These are phyloP conservation scores for Dasypolia templi DNA, from an alignment of 2,888 invertebrate genomes.

Conservation along the genomic window DNA sequence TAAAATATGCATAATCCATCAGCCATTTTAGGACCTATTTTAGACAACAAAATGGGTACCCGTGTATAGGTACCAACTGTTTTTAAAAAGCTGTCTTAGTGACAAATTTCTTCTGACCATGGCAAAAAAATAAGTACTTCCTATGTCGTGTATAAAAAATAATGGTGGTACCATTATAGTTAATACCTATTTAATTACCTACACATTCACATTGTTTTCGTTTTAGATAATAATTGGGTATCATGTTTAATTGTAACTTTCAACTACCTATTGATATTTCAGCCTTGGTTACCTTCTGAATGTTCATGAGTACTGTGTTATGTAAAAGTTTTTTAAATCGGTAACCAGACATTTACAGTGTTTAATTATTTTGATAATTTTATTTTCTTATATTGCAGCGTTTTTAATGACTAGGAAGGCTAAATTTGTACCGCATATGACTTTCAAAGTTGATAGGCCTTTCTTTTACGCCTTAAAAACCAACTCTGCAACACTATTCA, in stretches of 20 bases:
- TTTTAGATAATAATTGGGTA: conserved; percentile 4
- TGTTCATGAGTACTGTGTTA: neutral
- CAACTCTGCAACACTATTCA: conserved; percentile 18
- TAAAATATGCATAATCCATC: too few species aligned
- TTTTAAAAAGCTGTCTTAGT: too few species aligned
- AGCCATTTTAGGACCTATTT: too few species aligned
- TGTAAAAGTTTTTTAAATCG: neutral
- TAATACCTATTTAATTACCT: neutral
- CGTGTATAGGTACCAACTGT: too few species aligned
- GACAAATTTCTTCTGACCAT: neutral
- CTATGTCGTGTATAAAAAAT: too few species aligned
- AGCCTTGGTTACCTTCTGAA: neutral
- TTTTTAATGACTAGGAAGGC: neutral
- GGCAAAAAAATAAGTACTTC: too few species aligned
- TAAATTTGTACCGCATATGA: neutral
- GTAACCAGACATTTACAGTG: too few species aligned
- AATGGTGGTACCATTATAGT: neutral
- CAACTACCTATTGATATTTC: neutral
- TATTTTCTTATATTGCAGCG: conserved; percentile 20
- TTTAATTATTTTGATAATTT: conserved; percentile 5
- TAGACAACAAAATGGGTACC: too few species aligned
- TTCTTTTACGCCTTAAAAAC: conserved; percentile 30
- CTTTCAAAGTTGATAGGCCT: conserved; percentile 30
- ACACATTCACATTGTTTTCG: neutral
- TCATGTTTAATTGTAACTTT: neutral